phyloP scores from a whole-genome alignment of 2,888 invertebrate species.

The Patella caerulea region DNA sequence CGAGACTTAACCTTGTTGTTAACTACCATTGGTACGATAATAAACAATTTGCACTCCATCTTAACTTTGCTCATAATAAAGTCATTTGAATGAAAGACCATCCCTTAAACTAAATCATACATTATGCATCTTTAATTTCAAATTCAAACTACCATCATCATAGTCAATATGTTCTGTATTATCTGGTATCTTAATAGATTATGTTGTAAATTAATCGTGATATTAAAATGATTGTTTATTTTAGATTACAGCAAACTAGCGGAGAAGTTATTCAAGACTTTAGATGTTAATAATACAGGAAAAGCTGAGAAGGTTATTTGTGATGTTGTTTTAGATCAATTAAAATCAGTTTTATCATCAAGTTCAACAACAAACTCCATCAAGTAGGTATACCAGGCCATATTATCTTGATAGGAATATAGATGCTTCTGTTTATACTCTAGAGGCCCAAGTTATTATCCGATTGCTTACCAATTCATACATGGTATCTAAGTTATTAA shows the following conservation, averaged over 20 bases:
- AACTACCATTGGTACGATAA: too few species aligned
- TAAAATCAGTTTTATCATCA: slow-evolving; percentile 50
- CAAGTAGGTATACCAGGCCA: slow-evolving; percentile 36
- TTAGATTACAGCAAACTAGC: slow-evolving; percentile 60
- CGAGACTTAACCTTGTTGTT: too few species aligned
- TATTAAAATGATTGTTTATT: slow-evolving; percentile 10
- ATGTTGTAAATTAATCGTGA: too few species aligned
- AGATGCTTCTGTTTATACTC: neutral
- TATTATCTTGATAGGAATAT: neutral
- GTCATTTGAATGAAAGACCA: too few species aligned
- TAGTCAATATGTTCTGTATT: too few species aligned
- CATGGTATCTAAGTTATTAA: too few species aligned
- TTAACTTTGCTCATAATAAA: too few species aligned
- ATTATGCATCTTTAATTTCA: too few species aligned
- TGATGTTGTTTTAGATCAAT: slow-evolving; percentile 60
- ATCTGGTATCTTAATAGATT: too few species aligned
- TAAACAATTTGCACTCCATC: too few species aligned
- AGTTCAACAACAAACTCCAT: slow-evolving; percentile 50
- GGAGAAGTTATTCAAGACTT: slow-evolving; percentile 50
- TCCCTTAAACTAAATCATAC: too few species aligned
- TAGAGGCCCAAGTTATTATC: neutral
- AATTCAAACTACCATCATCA: too few species aligned
- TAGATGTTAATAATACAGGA: slow-evolving; percentile 56
- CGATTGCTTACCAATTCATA: neutral
- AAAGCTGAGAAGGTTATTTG: slow-evolving; percentile 61